Evolutionary conservation across 2,797 vertebrate species (phyloP).

Genomic region (Crenuchus spilurus): DNA sequence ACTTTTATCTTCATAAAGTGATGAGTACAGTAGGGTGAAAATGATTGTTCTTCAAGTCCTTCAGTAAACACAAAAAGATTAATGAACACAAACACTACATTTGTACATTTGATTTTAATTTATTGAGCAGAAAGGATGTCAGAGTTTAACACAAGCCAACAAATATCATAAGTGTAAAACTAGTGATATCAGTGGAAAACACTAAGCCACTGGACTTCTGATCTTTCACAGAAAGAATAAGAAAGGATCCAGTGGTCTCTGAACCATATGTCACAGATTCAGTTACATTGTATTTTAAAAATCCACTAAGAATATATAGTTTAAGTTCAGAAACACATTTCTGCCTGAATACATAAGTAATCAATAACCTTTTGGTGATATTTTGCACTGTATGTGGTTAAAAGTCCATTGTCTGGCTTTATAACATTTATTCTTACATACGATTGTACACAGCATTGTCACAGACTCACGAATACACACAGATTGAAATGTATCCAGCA

Average conservation of each 20-base stretch:
- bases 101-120: no score
- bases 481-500: background rate
- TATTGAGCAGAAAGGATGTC: background rate
- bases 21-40: no score
- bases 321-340: background rate
- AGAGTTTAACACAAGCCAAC: background rate
- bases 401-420: background rate
- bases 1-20: no score
- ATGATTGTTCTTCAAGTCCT: no score
- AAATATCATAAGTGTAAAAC: conserved; percentile 32
- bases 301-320: background rate
- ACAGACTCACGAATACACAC: background rate
- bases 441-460: background rate
- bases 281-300: background rate
- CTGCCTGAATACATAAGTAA: background rate
- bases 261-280: background rate
- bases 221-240: conserved; percentile 97
- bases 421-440: background rate
- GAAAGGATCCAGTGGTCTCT: conserved; percentile 1
- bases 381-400: background rate
- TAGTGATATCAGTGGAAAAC: background rate
- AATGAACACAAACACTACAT: no score
- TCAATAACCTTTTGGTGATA: background rate
- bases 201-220: conserved; percentile 30
- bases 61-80: no score